A percentile compares a stretch with the other conserved stretches of the same genome.
Evolutionary conservation across 2,888 invertebrate genomes (phyloP).

Genomic region (Caenorhabditis zanzibari): DNA sequence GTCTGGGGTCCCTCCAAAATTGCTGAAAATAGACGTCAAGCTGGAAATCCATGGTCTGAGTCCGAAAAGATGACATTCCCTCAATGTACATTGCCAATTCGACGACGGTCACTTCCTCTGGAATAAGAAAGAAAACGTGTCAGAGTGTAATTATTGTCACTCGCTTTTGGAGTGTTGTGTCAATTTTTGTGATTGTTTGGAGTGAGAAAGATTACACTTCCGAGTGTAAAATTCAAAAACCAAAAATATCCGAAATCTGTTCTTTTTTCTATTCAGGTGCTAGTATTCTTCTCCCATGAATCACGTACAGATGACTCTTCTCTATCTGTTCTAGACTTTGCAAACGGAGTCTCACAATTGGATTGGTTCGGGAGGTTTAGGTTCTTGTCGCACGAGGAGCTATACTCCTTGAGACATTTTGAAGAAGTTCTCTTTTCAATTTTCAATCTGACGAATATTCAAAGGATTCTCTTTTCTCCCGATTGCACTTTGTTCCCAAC

Average conservation of each 20-base stretch:
- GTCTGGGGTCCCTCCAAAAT: constrained; percentile 81
- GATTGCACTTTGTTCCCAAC: constrained; percentile 25
- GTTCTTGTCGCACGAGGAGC: constrained; percentile 4
- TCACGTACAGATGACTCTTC: constrained; percentile 9
- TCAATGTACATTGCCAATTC: constrained; percentile 83
- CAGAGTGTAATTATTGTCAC: constrained; percentile 30
- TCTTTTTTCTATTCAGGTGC: not conserved
- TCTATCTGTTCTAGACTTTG: constrained; percentile 8
- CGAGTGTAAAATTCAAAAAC: not conserved
- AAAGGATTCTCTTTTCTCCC: not conserved
- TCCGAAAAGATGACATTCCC: constrained; percentile 83
- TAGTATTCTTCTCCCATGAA: not conserved
- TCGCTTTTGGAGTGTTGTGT: not conserved
- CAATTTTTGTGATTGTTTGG: not conserved
- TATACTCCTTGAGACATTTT: not conserved
- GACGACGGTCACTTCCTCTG: constrained; percentile 77
- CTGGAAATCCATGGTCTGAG: constrained; percentile 83
- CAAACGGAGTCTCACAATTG: constrained; percentile 40
- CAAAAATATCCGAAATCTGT: not conserved
- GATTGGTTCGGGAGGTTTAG: constrained; percentile 40
- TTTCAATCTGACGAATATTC: constrained; percentile 6
- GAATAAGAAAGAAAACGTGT: constrained; percentile 38
- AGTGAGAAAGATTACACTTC: not conserved
- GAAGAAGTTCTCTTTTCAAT: constrained; percentile 44
- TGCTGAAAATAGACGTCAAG: constrained; percentile 83